Percentiles rank a stretch among this genome's conserved stretches.
Conservation (phyloP, 2,113 vertebrate genomes). For the Oophaga pumilio region DNA sequence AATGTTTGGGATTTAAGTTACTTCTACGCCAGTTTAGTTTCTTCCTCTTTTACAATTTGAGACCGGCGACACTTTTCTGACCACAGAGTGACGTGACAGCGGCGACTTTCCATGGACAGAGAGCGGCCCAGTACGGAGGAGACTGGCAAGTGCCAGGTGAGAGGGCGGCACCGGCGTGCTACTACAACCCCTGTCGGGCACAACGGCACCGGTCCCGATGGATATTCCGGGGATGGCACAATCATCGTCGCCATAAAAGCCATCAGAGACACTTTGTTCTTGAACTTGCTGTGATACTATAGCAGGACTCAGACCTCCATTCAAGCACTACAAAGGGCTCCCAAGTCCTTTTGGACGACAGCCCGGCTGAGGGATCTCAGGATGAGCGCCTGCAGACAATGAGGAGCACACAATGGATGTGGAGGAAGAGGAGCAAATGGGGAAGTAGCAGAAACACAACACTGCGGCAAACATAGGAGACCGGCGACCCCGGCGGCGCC, state of each 20-base stretch:
- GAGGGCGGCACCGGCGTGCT: neutral
- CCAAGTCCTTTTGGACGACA: neutral
- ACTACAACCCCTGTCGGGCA: neutral
- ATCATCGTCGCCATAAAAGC: too few species aligned
- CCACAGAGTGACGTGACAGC: too few species aligned
- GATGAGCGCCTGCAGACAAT: conserved; percentile 25
- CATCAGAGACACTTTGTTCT: neutral
- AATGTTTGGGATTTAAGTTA: too few species aligned
- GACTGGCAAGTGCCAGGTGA: neutral
- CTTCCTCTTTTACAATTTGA: too few species aligned
- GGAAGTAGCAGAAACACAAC: neutral
- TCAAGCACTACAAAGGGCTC: neutral
- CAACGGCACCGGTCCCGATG: neutral
- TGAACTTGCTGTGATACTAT: conserved; percentile 12
- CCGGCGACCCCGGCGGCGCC: neutral
- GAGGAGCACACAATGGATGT: conserved; percentile 17
- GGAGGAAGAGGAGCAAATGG: neutral
- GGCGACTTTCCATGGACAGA: neutral
- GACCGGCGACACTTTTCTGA: too few species aligned
- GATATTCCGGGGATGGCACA: too few species aligned
- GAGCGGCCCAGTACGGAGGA: neutral
- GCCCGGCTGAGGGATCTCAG: conserved; percentile 10
- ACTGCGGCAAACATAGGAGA: neutral
- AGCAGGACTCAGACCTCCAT: conserved; percentile 15
- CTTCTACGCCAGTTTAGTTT: too few species aligned